Evolutionary conservation across 2,888 invertebrate species (phyloP), one percentile per base, ranked within the genome.

Genomic region (Scotopteryx bipunctaria): DNA sequence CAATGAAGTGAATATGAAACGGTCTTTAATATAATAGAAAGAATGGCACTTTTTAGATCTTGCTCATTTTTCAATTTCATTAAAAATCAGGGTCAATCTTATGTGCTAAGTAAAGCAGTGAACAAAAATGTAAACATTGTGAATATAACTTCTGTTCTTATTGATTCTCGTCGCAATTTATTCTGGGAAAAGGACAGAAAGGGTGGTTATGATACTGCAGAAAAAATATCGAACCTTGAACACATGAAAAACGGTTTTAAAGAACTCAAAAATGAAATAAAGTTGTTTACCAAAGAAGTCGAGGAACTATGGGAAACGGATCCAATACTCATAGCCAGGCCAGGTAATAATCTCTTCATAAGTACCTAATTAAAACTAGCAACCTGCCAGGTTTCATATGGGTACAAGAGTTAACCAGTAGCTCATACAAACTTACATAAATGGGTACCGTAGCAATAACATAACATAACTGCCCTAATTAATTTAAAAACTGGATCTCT

Each of bases 201-300:
- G 85, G 91, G 92, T 36, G 93, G 93, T 17, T 94, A 93, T 67
- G 78, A 88, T 41, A 84, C 81, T 1, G 62, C 71, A 50, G 71
- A 83, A 48, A 73, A 82, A 38, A 69, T 89, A 27, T 81, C 92
- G 2, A 86, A 83, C 55, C 87, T 91, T 32, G 81, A 93, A 61
- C 86, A 92, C 50, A 77, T 95, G 23, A 86, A 92, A 40, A 87
- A 92, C 54, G 96, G 96, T 0, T 82, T 94, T 8, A 91, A 92
- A 57, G 92, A 93, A 64, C 70, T 97, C 0, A 93, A 93, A 69
- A 55, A 86, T 3, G 96, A 97, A 86, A 83, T 94, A 0, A 82
- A 87, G 32, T 63, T 96, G 21, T 94, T 94, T 86, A 85, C 85
- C 23, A 74, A 94, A 58, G 97, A 97, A 91, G 71, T 93, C 1